phyloP scores from a whole-genome alignment of 35 echinoderm and acorn worm species.

The Acanthaster planci region DNA sequence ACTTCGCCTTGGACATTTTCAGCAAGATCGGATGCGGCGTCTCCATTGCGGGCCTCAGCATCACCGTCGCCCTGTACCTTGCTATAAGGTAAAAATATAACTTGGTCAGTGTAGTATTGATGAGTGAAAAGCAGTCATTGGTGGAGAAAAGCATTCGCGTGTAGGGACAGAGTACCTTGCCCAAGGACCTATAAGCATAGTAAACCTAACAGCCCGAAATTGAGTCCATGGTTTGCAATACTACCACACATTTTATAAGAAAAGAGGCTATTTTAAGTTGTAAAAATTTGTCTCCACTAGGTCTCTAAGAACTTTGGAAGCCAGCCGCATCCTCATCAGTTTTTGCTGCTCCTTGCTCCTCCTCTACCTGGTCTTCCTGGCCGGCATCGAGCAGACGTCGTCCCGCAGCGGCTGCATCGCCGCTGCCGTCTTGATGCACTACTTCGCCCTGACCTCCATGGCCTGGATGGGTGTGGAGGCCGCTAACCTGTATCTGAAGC shows the following conservation, averaged over 20 bases:
- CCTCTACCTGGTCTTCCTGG: conserved; percentile 39
- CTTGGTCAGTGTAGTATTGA: neutral
- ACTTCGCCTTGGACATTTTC: neutral
- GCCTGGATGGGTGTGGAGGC: conserved; percentile 74
- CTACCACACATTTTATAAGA: neutral
- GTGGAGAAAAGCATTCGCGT: neutral
- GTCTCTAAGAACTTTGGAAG: no score
- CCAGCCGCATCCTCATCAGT: conserved; percentile 35
- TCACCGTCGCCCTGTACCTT: neutral
- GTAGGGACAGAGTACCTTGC: neutral
- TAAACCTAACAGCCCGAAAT: neutral
- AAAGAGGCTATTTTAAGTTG: no score
- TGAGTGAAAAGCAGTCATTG: no score
- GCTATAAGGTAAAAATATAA: neutral
- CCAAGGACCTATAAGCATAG: neutral
- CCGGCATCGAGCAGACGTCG: neutral
- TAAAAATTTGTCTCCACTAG: neutral
- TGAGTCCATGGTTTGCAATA: neutral
- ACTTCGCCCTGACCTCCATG: conserved; percentile 56
- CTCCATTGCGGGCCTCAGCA: neutral
- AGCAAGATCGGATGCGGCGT: neutral
- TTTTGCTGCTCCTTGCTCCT: conserved; percentile 1
- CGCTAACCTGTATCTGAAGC: conserved; percentile 52
- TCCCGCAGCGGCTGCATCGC: conserved; percentile 1
- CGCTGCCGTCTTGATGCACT: conserved; percentile 61